Evolutionary conservation across 2,888 invertebrate genomes (phyloP), one percentile per base, ranked within the genome.

Genomic region (Stenchaetothrips biformis): DNA sequence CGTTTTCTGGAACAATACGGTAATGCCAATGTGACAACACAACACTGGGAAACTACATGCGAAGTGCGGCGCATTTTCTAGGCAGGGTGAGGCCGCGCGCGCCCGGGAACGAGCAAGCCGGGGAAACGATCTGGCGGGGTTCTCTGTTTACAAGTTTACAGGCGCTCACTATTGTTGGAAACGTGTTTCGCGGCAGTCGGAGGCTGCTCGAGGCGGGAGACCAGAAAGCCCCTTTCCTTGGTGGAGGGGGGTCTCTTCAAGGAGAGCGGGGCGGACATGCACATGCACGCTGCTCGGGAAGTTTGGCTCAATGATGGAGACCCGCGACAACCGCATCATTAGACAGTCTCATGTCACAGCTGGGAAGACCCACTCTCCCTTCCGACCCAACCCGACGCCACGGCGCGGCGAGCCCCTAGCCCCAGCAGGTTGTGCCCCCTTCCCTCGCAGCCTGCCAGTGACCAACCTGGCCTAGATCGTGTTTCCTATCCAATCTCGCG

Each of bases 141-240:
- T 21, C 25, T 25, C 1, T 74, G 67, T 74, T 74, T 74, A 37
- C 37, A 37, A 37, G 37, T 37, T 37, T 37, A 37, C 37, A 74
- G 21, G 25, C 21, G 67, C 67, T 21, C 21, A 18, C 67, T 74
- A 74, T 74, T 74, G 67, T 74, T 74, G 67, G 67, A 74, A 74
- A 74, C 67, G 25, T 25, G 7, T 25, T 21, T 25, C 25, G 67
- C 7, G 67, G 21, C 67, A 4, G 67, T 25, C 53, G 25, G 25
- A 25, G 13, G 13, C 9, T 16, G 53, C 9, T 13, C 53, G 53
- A 11, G 67, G 67, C 18, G 59, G 59, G 59, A 18, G 59, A 18
- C 13, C 18, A 16, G 59, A 18, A 18, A 18, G 59, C 16, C 18
- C 18, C 18, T 16, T 13, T 59, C 18, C 16, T 6, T 18, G 18